phyloP scores from a whole-genome alignment of 2,888 invertebrate genomes.

The Drosophila nigricruria region DNA sequence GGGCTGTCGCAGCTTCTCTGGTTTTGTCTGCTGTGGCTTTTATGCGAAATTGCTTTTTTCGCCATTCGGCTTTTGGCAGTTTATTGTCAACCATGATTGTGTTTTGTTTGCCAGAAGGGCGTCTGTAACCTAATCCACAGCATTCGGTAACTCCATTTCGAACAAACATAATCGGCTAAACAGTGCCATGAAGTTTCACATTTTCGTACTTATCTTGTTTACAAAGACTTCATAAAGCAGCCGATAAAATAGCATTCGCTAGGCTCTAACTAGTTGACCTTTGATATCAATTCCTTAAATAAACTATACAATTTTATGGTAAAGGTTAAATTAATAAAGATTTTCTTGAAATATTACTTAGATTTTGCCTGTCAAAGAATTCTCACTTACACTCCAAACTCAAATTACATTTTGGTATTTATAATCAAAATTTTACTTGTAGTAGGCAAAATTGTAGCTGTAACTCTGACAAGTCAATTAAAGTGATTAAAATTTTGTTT shows the following conservation, averaged over 20 bases:
- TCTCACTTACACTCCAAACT: not conserved
- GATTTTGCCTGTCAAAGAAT: not conserved
- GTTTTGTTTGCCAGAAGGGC: slow-evolving; percentile 16
- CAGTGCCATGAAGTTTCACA: slow-evolving; percentile 20
- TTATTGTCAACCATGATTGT: slow-evolving; percentile 35
- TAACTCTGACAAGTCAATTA: slow-evolving; percentile 38
- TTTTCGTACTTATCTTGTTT: slow-evolving; percentile 25
- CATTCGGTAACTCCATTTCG: slow-evolving; percentile 34
- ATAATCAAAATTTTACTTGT: not conserved
- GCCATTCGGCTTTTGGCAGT: slow-evolving; percentile 26
- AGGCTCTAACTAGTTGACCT: not conserved
- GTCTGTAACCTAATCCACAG: slow-evolving; percentile 27
- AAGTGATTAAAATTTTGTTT: slow-evolving; percentile 44
- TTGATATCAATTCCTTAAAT: not conserved
- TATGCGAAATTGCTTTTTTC: slow-evolving; percentile 73
- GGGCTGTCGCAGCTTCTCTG: slow-evolving; percentile 30
- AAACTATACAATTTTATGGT: not conserved
- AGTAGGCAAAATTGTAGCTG: not conserved
- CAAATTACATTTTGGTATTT: not conserved
- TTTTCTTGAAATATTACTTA: not conserved
- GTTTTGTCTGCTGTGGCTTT: slow-evolving; percentile 76
- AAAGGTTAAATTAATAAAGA: not conserved
- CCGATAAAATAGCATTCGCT: not conserved
- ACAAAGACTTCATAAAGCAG: slow-evolving; percentile 24
- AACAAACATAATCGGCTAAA: slow-evolving; percentile 28